Base-by-base conservation (phyloP, 2,888 invertebrate genomes). In the Zelleria hepariella region DNA sequence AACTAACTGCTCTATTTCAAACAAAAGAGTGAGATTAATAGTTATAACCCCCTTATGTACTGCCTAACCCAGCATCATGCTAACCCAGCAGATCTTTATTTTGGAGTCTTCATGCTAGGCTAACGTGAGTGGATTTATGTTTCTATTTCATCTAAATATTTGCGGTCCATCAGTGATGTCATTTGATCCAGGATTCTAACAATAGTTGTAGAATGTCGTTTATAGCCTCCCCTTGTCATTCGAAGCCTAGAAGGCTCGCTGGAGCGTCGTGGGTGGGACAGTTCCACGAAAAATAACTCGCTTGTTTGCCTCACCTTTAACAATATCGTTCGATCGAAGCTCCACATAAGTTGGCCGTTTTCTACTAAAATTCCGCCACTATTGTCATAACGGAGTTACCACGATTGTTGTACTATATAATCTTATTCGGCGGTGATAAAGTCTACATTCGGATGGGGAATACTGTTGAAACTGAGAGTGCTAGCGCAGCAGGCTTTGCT, bases 251-350 rank as follows among this genome's bases (percentile, higher is more conserved):
- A 18, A 55, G 32, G 32, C 20, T 32, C 32, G 20, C 55, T 52
- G 78, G 10, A 15, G 10, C 32, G 4, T 42, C 85, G 80, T 85
- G 86, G 86, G 86, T 86, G 86, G 85, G 80, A 42, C 69, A 75
- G 70, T 83, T 85, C 82, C 76, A 78, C 78, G 83, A 80, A 82
- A 77, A 47, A 25, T 24, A 54, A 24, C 27, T 42, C 48, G 48
- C n/a, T 23, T 20, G n/a, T 24, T 57, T 18, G 7, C 15, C 18
- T 23, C 48, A 20, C 58, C 42, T 21, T 51, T 20, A 20, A 51
- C 52, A 58, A 27, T 58, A 58, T 51, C 48, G n/a, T 42, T 20
- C 32, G 25, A 48, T 51, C 48, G 51, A 58, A 32, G 26, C 49
- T 42, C 58, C 32, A 58, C 32, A 42, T 15, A 42, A 5, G 10